phyloP scores from a whole-genome alignment of 2,888 invertebrate genomes.

The Caenorhabditis sp. region DNA sequence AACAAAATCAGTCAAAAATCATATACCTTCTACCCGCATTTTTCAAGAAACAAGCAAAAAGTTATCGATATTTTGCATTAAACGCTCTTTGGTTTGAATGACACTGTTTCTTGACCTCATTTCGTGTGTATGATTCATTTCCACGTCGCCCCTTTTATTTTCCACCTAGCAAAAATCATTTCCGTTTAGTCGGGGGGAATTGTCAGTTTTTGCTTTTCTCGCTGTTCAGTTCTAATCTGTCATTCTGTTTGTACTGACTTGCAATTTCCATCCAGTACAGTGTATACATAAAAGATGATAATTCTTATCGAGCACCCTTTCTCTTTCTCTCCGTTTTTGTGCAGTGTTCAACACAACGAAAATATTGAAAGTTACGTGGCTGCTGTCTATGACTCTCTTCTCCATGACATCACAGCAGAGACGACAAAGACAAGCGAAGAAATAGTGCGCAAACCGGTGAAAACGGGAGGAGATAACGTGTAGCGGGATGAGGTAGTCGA shows the following conservation, averaged over 20 bases:
- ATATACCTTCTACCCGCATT: too few species aligned
- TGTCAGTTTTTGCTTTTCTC: too few species aligned
- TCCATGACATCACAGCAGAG: conserved; percentile 35
- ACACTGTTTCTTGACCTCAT: too few species aligned
- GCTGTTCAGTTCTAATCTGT: not conserved
- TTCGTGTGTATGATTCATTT: too few species aligned
- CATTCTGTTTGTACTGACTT: not conserved
- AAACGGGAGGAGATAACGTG: conserved; percentile 33
- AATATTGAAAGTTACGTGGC: conserved; percentile 49
- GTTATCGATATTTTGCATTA: too few species aligned
- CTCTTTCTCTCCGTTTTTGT: conserved; percentile 23
- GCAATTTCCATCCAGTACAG: not conserved
- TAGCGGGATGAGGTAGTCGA: conserved; percentile 23
- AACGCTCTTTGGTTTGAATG: too few species aligned
- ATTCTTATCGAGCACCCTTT: conserved; percentile 27
- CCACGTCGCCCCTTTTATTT: too few species aligned
- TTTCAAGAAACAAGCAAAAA: too few species aligned
- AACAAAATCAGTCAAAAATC: too few species aligned
- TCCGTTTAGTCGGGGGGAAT: too few species aligned
- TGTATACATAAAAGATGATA: conserved; percentile 22
- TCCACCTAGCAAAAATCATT: too few species aligned
- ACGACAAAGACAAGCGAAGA: conserved; percentile 24
- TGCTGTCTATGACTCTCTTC: conserved; percentile 2
- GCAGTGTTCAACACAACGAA: conserved; percentile 19
- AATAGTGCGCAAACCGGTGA: conserved; percentile 33